phyloP scores from a whole-genome alignment of 2,113 vertebrate species.

The Platycercus adscitus region DNA sequence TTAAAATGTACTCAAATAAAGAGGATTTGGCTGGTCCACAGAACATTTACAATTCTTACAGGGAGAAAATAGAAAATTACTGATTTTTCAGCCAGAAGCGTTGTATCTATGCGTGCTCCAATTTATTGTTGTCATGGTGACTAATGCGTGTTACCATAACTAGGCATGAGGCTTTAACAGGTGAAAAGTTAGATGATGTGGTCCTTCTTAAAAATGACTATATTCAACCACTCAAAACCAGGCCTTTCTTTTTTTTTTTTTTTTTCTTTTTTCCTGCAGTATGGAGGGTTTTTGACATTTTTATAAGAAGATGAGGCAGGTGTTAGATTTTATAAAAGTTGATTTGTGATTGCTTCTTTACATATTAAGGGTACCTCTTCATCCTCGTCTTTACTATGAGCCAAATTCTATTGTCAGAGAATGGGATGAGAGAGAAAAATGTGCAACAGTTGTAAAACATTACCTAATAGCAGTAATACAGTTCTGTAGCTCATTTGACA shows the following conservation, averaged over 20 bases:
- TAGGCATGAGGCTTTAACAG: constrained; percentile 22
- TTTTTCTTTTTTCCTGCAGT: not conserved
- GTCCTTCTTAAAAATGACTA: not conserved
- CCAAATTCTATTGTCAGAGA: not conserved
- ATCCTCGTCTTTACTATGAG: not conserved
- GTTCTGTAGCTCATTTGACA: not conserved
- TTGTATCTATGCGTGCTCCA: not conserved
- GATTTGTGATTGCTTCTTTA: not conserved
- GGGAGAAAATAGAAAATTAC: not conserved
- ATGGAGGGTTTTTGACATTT: not conserved
- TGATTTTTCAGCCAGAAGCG: not conserved
- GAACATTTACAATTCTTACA: not conserved
- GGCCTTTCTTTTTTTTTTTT: not conserved
- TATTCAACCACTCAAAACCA: not conserved
- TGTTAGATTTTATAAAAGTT: not conserved
- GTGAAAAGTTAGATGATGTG: constrained; percentile 7
- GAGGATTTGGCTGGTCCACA: not conserved
- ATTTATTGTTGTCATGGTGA: constrained; percentile 54
- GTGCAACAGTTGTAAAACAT: not conserved
- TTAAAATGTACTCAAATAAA: not conserved
- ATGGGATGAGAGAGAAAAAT: not conserved
- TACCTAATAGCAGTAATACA: not conserved
- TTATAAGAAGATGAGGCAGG: not conserved
- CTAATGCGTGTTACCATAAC: constrained; percentile 14
- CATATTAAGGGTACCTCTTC: not conserved